Conservation (phyloP, 2,797 vertebrate species). For the Lemur catta region DNA sequence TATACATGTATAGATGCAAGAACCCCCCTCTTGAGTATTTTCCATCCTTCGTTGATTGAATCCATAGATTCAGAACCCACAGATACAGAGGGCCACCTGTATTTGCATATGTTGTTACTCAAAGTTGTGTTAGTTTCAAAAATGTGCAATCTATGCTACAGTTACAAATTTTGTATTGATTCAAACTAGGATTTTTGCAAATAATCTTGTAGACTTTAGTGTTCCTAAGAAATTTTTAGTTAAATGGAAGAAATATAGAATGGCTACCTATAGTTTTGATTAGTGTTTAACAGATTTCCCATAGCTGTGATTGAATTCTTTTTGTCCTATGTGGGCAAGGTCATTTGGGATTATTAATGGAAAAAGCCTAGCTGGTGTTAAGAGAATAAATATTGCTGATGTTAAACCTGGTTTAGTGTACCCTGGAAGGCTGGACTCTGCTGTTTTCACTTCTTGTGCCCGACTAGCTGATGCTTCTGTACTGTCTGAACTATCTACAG, state of each 20-base stretch:
- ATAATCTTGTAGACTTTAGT: background rate
- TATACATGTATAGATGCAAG: background rate
- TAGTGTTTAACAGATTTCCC: background rate
- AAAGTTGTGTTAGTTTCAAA: background rate
- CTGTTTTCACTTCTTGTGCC: background rate
- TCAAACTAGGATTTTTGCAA: background rate
- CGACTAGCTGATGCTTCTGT: background rate
- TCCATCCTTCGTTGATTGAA: background rate
- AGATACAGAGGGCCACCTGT: background rate
- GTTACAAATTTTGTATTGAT: constrained; percentile 5
- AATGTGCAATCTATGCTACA: background rate
- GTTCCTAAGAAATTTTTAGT: constrained; percentile 30
- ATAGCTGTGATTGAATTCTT: background rate
- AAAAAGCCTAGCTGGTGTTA: background rate
- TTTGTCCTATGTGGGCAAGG: background rate
- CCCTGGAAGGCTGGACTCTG: background rate
- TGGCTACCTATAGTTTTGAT: background rate
- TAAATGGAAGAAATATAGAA: background rate
- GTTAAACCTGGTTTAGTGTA: background rate
- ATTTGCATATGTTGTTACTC: background rate
- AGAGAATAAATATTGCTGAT: background rate
- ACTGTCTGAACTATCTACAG: background rate
- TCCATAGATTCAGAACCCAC: background rate
- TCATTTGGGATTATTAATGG: background rate
- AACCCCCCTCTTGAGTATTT: background rate